Evolutionary conservation across 2,888 invertebrate genomes (phyloP), one percentile per base, ranked within the genome.

Genomic region (Sarcophaga carnaria): DNA sequence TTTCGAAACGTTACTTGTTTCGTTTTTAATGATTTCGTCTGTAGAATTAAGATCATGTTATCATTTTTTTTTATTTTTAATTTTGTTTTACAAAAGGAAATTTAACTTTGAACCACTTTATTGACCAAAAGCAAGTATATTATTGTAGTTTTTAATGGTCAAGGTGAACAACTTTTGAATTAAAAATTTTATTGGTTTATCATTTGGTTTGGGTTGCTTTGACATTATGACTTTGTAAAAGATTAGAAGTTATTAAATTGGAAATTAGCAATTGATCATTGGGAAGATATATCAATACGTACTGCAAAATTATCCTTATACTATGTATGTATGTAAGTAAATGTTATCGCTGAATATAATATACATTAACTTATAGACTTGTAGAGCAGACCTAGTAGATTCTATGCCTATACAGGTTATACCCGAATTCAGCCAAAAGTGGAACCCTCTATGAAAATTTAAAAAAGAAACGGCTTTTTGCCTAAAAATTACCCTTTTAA

Each of bases 51-150:
- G 49, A 80, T 64, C 75, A 60, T 84, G 75, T 80, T 81, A 54
- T 74, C 47, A 77, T 69, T 63, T 47, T 66, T 54, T 79, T 64
- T 63, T 67, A 37, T 14, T 27, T 47, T 47, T 64, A 20, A 60
- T 76, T 80, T 75, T 17, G 75, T 75, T 84, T 80, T 85, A 49
- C 54, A 88, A 88, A 88, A 88, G 88, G 87, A 88, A 88, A 88
- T 88, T 72, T 87, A 88, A 87, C 88, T 88, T 88, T 87, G 85
- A 88, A 83, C 88, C 77, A 88, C 80, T 83, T 88, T 81, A 54
- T 20, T 76, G 45, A 72, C 54, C 17, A 54, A 80, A 80, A 67
- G 67, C 74, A 66, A 22, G 64, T 63, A 75, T 25, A 63, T 10
- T 54, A 69, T 67, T 71, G 25, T 76, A 80, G 47, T 77, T 84